Evolutionary conservation across 2,888 invertebrate genomes (phyloP).

Genomic region (Rhimphoctona megacephalus): DNA sequence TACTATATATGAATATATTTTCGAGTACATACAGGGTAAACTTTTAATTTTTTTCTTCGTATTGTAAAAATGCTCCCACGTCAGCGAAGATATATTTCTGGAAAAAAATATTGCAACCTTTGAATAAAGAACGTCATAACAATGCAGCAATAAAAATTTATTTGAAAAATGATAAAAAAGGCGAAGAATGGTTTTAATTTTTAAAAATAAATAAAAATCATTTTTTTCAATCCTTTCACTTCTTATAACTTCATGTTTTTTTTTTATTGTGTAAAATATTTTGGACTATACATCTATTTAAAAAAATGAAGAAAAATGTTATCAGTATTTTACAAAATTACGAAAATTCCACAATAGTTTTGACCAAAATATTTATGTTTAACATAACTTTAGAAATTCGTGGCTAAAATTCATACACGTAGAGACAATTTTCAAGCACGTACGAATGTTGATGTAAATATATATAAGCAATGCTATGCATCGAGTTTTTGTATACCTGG

Average conservation of each 20-base stretch:
- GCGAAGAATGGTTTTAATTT: not conserved
- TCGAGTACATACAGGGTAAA: not conserved
- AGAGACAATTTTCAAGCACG: constrained; percentile 2
- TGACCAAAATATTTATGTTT: not conserved
- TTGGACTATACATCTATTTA: not conserved
- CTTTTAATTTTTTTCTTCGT: not conserved
- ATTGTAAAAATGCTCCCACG: not conserved
- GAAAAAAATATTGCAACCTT: too few relatives aligned
- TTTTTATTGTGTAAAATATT: not conserved
- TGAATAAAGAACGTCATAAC: not conserved
- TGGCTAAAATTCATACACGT: not conserved
- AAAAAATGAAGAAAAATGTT: not conserved
- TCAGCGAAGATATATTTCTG: not conserved
- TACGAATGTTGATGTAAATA: not conserved
- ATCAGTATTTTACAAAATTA: not conserved
- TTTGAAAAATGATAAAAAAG: not conserved
- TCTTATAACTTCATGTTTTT: too few relatives aligned
- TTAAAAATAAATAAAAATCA: not conserved
- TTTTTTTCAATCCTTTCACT: not conserved
- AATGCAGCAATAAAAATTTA: not conserved
- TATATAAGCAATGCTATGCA: not conserved
- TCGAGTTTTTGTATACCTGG: constrained; percentile 56
- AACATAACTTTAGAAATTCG: constrained; percentile 11
- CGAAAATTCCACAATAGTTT: not conserved
- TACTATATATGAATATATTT: constrained; percentile 9